These are phyloP conservation scores for Coracias cyanogaster DNA, from an alignment of 2,797 vertebrate species.

Conservation along the genomic window DNA sequence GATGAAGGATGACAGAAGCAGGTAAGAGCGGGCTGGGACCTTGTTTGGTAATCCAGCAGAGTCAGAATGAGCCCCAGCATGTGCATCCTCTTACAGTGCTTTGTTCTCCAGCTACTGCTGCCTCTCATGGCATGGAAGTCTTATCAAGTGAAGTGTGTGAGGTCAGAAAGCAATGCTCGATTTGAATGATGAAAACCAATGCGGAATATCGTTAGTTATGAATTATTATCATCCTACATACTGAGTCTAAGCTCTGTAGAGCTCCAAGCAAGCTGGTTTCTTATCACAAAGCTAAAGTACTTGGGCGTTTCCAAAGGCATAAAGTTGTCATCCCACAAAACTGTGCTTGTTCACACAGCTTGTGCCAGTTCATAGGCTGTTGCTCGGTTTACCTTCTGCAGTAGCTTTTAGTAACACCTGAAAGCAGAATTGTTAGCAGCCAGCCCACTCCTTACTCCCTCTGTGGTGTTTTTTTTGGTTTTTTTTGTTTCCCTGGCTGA, in stretches of 20 bases:
- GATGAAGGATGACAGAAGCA: not conserved
- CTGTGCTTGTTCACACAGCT: not conserved
- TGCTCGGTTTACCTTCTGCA: not conserved
- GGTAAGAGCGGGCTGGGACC: not conserved
- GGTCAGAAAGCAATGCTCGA: not conserved
- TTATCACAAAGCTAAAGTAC: not conserved
- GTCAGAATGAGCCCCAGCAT: not conserved
- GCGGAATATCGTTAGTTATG: not conserved
- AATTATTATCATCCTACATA: not conserved
- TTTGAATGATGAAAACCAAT: not conserved
- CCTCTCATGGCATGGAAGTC: not conserved
- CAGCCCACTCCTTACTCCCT: not conserved
- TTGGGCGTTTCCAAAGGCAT: not conserved
- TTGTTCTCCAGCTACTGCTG: not conserved
- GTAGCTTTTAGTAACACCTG: not conserved
- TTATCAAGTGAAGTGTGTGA: not conserved
- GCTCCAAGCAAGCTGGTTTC: not conserved
- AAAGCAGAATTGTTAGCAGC: not conserved
- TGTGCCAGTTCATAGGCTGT: not conserved
- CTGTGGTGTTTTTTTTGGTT: fast-evolving
- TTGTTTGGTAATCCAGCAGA: not conserved
- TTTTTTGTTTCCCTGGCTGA: not conserved
- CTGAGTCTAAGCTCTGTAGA: not conserved
- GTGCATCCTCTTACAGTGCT: not conserved
- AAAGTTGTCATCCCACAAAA: not conserved